Evolutionary conservation across 2,113 vertebrate genomes (phyloP).

Genomic region (Sigmodon hispidus): DNA sequence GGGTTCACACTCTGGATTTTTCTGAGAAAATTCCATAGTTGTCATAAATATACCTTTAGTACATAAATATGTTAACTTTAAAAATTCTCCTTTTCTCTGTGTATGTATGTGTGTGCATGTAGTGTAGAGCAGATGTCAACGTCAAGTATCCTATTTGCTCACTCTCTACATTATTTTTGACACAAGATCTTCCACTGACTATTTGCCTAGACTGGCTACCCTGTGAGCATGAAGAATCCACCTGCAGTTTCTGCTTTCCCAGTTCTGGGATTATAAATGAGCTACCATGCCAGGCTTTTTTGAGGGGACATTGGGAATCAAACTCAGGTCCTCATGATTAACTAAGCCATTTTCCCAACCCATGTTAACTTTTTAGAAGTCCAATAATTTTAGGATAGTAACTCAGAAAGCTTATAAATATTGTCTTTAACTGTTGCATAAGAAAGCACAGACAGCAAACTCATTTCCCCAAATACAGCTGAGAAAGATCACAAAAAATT

Average conservation of each 20-base stretch:
- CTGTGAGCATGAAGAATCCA: not conserved
- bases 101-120: not conserved
- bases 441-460: not conserved
- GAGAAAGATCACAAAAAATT: not conserved
- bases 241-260: not conserved
- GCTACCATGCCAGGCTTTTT: not conserved
- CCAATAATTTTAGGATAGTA: not conserved
- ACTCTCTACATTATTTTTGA: not conserved
- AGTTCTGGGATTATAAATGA: not conserved
- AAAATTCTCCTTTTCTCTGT: not conserved
- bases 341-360: not conserved
- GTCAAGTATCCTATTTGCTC: not conserved
- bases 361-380: not conserved
- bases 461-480: not conserved
- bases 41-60: not conserved
- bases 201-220: not conserved
- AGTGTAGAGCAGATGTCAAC: not conserved
- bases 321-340: not conserved
- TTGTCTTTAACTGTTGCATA: not conserved
- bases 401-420: not conserved
- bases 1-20: not conserved
- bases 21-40: not conserved
- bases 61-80: not conserved
- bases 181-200: not conserved
- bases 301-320: not conserved